phyloP scores from a whole-genome alignment of 2,113 vertebrate genomes.

The Megaceryle maxima region DNA sequence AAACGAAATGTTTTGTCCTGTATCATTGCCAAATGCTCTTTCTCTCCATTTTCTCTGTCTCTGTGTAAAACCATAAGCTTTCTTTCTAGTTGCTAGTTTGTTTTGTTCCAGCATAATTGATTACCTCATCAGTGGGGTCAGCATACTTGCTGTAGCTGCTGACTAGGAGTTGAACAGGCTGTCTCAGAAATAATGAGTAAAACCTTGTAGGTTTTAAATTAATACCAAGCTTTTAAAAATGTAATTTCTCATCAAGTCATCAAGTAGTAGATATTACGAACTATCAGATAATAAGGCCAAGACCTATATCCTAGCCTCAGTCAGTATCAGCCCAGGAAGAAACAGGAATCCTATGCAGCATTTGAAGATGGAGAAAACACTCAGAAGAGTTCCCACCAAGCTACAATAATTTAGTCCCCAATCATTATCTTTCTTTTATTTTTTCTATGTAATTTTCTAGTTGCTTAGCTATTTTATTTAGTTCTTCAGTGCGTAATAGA shows the following conservation, averaged over 20 bases:
- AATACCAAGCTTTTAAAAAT: constrained; percentile 39
- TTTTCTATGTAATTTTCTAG: background rate
- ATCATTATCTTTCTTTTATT: background rate
- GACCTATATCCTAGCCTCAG: background rate
- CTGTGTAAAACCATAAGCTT: background rate
- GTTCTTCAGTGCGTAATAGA: background rate
- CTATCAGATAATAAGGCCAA: constrained; percentile 43
- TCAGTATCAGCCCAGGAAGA: background rate
- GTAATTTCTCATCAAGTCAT: constrained; percentile 62
- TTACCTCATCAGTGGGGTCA: constrained; percentile 64
- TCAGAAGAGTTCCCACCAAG: background rate
- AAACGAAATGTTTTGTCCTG: constrained; percentile 15
- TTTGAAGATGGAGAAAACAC: background rate
- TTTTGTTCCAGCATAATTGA: constrained; percentile 59
- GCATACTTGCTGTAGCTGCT: constrained; percentile 30
- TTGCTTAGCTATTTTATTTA: background rate
- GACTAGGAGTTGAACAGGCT: constrained; percentile 14
- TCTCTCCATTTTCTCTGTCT: constrained; percentile 13
- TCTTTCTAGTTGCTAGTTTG: constrained; percentile 24
- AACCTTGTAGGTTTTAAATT: constrained; percentile 35
- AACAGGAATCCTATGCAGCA: background rate
- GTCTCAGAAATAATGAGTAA: constrained; percentile 17
- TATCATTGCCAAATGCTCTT: constrained; percentile 15
- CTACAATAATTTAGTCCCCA: background rate
- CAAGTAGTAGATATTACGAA: background rate